Percentiles rank a stretch among this genome's conserved stretches.
Conservation (phyloP, 2,797 vertebrate genomes). For the Astyanax mexicanus region DNA sequence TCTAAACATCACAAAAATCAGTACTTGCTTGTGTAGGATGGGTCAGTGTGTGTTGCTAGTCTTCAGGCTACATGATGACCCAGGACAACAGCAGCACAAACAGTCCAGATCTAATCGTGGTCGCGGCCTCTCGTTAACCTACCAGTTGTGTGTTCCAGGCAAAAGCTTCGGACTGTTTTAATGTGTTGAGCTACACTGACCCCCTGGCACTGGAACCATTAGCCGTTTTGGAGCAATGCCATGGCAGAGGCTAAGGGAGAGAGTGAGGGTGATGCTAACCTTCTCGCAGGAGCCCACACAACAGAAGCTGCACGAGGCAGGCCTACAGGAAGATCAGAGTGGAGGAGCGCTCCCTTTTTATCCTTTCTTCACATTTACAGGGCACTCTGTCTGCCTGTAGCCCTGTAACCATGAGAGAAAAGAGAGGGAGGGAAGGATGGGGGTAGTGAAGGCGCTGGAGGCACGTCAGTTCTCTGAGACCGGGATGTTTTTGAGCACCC, state of each 20-base stretch:
- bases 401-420: neutral
- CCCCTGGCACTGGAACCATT: neutral
- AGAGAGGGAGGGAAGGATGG: neutral
- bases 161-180: neutral
- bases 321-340: constrained; percentile 3
- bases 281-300: neutral
- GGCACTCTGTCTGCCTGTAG: neutral
- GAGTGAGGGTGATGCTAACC: neutral
- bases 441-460: neutral
- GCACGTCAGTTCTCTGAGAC: constrained; percentile 12
- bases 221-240: constrained; percentile 4
- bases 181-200: constrained; percentile 7
- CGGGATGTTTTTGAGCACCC: constrained; percentile 28
- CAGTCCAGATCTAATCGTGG: neutral
- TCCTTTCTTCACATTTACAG: constrained; percentile 2
- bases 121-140: constrained; percentile 8
- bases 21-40: neutral
- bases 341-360: neutral
- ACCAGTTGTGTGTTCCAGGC: neutral
- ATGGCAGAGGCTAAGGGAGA: neutral
- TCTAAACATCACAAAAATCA: neutral
- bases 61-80: neutral
- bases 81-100: neutral
- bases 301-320: neutral
- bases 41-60: no score